phyloP scores from a whole-genome alignment of 2,888 invertebrate genomes.

The Noctua fimbriata region DNA sequence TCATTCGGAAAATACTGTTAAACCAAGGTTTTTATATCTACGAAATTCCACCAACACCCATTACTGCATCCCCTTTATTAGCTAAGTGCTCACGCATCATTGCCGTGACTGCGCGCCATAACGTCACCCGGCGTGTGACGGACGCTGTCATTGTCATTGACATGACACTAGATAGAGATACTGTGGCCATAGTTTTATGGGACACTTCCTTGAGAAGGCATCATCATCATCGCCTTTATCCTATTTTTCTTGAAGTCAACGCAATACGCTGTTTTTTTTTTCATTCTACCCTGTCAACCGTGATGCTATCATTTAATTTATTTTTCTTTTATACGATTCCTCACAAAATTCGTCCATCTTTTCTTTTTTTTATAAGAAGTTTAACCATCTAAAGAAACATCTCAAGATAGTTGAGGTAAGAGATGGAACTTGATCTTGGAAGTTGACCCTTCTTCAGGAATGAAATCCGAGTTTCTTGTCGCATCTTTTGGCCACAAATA shows the following conservation, averaged over 20 bases:
- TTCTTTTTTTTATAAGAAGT: not conserved
- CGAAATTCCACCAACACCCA: slow-evolving; percentile 43
- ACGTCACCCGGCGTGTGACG: slow-evolving; percentile 78
- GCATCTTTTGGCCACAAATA: not conserved
- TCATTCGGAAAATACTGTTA: not conserved
- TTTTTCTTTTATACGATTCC: not conserved
- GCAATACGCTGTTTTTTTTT: not conserved
- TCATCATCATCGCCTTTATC: not conserved
- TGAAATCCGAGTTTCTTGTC: not conserved
- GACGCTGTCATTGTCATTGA: slow-evolving; percentile 76
- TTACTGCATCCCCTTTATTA: slow-evolving; percentile 60
- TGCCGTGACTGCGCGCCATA: slow-evolving; percentile 74
- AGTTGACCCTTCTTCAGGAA: not conserved
- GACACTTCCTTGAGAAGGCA: not conserved
- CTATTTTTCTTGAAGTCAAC: not conserved
- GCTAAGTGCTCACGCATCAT: slow-evolving; percentile 64
- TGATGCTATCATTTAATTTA: not conserved
- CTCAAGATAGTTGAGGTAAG: not conserved
- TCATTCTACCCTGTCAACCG: not conserved
- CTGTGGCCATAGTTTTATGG: slow-evolving; percentile 29
- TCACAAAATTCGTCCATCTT: not conserved
- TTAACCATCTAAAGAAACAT: not conserved
- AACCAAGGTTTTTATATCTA: not conserved
- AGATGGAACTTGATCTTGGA: not conserved
- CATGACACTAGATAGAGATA: slow-evolving; percentile 37